phyloP scores from a whole-genome alignment of 2,113 vertebrate genomes.

The Brachionichthys hirsutus region DNA sequence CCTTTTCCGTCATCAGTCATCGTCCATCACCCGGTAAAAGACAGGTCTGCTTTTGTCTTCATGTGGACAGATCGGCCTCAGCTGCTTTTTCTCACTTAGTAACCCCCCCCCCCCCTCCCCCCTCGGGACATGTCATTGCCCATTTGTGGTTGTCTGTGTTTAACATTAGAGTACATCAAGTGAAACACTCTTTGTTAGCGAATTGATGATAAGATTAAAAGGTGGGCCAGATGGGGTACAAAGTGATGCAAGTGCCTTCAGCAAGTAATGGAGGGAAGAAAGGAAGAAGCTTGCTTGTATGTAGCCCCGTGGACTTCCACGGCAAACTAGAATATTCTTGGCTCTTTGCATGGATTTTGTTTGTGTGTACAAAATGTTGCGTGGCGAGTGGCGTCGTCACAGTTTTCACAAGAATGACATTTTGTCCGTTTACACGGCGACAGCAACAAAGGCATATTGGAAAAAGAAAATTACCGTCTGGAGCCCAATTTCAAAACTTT shows the following conservation, averaged over 20 bases:
- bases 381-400: too few relatives aligned
- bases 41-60: constrained; percentile 69
- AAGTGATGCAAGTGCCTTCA: background rate
- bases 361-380: too few relatives aligned
- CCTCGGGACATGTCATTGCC: constrained; percentile 35
- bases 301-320: too few relatives aligned
- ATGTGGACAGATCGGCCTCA: constrained; percentile 35
- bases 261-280: background rate
- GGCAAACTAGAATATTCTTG: too few relatives aligned
- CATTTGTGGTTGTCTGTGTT: constrained; percentile 53
- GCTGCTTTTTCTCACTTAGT: constrained; percentile 56
- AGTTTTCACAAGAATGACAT: too few relatives aligned
- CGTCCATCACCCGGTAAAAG: constrained; percentile 58
- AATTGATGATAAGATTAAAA: constrained; percentile 57
- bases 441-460: too few relatives aligned
- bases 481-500: background rate
- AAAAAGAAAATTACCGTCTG: constrained; percentile 6
- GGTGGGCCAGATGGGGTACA: background rate
- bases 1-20: constrained; percentile 65
- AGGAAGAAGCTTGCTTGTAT: too few relatives aligned
- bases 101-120: constrained; percentile 40
- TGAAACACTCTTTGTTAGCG: constrained; percentile 55
- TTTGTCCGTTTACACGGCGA: too few relatives aligned
- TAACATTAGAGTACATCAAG: constrained; percentile 49
- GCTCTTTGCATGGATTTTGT: too few relatives aligned